A percentile compares a stretch with the other conserved stretches of the same genome.
These are phyloP conservation scores for Echinometra lucunter DNA, from an alignment of 53 echinoderm and acorn worm genomes.

Conservation along the genomic window DNA sequence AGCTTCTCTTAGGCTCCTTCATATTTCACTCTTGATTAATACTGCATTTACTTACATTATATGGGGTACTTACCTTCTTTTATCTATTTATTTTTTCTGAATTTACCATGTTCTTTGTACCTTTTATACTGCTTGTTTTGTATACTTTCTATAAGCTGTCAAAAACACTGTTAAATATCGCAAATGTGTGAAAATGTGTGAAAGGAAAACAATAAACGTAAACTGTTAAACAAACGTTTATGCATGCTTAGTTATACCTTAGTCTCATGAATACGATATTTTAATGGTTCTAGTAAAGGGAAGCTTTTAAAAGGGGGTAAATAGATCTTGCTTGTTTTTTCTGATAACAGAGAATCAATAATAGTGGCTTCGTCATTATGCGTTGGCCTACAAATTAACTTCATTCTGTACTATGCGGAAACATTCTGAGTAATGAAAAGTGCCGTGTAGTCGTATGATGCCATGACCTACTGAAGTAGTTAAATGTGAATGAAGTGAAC, in stretches of 20 bases:
- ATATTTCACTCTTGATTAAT: too few relatives aligned
- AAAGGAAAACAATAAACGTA: too few relatives aligned
- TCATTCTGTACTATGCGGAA: background rate
- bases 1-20: too few relatives aligned
- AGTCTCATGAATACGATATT: background rate
- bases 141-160: too few relatives aligned
- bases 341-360: background rate
- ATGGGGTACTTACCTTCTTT: too few relatives aligned
- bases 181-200: too few relatives aligned
- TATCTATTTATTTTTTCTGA: too few relatives aligned
- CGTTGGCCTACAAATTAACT: background rate
- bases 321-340: background rate
- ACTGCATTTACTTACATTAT: too few relatives aligned
- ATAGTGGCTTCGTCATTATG: background rate
- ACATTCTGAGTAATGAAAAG: background rate
- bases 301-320: background rate
- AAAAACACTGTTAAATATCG: too few relatives aligned
- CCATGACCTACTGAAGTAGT: background rate
- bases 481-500: constrained; percentile 14
- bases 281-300: background rate
- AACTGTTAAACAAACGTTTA: background rate
- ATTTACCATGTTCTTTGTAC: too few relatives aligned
- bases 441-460: background rate
- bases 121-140: too few relatives aligned
- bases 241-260: background rate